These are phyloP conservation scores for Polymixis flavicincta DNA, from an alignment of 2,888 invertebrate genomes.

Conservation along the genomic window DNA sequence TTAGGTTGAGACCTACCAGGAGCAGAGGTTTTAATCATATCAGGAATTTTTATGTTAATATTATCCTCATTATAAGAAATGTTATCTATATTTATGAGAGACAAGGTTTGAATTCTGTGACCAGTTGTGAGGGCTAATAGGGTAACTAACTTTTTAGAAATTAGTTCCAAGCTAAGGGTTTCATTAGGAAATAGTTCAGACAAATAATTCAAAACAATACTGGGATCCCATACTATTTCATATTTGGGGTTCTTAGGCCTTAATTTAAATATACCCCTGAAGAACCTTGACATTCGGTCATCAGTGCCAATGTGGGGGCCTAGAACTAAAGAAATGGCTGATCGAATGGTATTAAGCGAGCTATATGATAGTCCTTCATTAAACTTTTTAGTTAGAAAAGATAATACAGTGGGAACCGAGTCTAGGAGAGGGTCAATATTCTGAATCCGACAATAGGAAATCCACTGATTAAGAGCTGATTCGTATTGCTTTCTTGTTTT, in stretches of 20 bases:
- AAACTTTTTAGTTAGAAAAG: constrained; percentile 16
- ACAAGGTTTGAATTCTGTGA: constrained; percentile 7
- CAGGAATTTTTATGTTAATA: constrained; percentile 11
- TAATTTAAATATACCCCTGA: constrained; percentile 30
- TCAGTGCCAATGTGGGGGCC: constrained; percentile 8
- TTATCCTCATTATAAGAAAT: background rate
- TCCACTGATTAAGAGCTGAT: constrained; percentile 19
- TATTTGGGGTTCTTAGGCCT: constrained; percentile 39
- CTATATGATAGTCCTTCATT: constrained; percentile 20
- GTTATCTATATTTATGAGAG: background rate
- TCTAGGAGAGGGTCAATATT: background rate
- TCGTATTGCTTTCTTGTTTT: constrained; percentile 31
- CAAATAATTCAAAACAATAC: constrained; percentile 25
- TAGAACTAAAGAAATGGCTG: constrained; percentile 18
- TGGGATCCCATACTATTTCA: constrained; percentile 28
- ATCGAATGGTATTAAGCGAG: background rate
- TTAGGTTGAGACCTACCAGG: constrained; percentile 4
- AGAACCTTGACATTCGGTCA: constrained; percentile 19
- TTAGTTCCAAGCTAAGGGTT: constrained; percentile 17
- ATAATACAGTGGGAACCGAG: constrained; percentile 5
- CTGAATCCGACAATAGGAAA: background rate
- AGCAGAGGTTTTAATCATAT: constrained; percentile 16
- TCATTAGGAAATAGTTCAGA: constrained; percentile 26
- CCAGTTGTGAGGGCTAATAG: constrained; percentile 27
- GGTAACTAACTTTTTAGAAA: constrained; percentile 30